phyloP scores from a whole-genome alignment of 2,113 vertebrate genomes.

The Labeo catla region DNA sequence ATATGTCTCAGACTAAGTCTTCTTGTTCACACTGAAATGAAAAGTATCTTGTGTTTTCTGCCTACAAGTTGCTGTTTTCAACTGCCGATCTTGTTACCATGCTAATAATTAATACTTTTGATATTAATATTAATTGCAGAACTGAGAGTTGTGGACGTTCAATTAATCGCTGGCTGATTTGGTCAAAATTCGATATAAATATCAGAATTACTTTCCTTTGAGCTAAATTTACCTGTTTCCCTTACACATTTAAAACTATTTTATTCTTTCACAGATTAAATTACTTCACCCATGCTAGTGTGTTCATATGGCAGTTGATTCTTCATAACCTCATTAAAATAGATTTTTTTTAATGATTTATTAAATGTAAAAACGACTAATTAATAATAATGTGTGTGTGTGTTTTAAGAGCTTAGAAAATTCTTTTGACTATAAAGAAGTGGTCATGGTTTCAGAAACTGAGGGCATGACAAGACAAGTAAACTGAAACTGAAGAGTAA shows the following conservation, averaged over 20 bases:
- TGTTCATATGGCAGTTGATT: neutral
- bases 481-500: conserved; percentile 1
- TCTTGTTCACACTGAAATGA: no score
- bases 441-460: neutral
- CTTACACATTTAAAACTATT: neutral
- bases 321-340: neutral
- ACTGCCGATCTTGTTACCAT: no score
- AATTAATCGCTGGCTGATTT: no score
- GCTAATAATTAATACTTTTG: no score
- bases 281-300: neutral
- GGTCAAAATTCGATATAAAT: no score
- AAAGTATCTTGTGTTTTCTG: no score
- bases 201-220: no score
- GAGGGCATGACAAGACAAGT: neutral
- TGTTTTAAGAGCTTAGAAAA: neutral
- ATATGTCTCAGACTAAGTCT: no score
- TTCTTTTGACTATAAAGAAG: neutral
- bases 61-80: no score
- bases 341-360: neutral
- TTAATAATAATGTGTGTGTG: neutral
- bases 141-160: no score
- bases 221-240: no score
- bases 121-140: no score
- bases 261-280: neutral
- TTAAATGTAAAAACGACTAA: neutral